phyloP scores from a whole-genome alignment of 2,888 invertebrate species.

The Temnothorax unifasciatus region DNA sequence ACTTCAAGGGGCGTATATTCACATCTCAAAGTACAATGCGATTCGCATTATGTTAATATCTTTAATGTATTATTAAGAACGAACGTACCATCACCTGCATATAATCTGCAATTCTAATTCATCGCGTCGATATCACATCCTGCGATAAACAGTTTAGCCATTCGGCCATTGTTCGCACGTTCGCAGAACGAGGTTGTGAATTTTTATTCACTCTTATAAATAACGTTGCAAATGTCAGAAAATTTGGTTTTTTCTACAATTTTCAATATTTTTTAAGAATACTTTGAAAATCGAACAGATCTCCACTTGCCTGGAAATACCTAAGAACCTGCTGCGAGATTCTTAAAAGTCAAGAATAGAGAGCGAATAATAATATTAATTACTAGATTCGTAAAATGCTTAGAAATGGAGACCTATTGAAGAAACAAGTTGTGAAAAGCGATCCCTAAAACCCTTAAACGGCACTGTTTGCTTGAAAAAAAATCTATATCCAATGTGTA shows the following conservation, averaged over 20 bases:
- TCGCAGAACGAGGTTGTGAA: neutral
- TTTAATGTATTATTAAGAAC: conserved; percentile 53
- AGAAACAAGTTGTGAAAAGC: neutral
- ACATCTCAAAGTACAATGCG: conserved; percentile 50
- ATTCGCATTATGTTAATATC: conserved; percentile 50
- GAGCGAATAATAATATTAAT: neutral
- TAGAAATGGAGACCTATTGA: neutral
- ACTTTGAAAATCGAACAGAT: neutral
- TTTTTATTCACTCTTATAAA: conserved; percentile 28
- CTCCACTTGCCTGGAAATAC: neutral
- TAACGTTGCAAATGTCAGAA: neutral
- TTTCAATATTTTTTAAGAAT: neutral
- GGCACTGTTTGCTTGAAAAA: neutral
- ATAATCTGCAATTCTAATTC: conserved; percentile 50
- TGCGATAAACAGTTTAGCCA: conserved; percentile 13
- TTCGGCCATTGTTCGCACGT: conserved; percentile 21
- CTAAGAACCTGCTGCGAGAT: neutral
- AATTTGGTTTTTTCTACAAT: neutral
- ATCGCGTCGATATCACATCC: conserved; percentile 37
- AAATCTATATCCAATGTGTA: neutral
- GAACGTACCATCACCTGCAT: conserved; percentile 39
- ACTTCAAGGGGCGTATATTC: conserved; percentile 5
- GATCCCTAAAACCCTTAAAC: neutral
- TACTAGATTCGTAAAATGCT: neutral
- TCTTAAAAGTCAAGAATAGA: neutral